Base-by-base conservation (phyloP, 2,797 vertebrate genomes). In the Protosalanx chinensis region DNA sequence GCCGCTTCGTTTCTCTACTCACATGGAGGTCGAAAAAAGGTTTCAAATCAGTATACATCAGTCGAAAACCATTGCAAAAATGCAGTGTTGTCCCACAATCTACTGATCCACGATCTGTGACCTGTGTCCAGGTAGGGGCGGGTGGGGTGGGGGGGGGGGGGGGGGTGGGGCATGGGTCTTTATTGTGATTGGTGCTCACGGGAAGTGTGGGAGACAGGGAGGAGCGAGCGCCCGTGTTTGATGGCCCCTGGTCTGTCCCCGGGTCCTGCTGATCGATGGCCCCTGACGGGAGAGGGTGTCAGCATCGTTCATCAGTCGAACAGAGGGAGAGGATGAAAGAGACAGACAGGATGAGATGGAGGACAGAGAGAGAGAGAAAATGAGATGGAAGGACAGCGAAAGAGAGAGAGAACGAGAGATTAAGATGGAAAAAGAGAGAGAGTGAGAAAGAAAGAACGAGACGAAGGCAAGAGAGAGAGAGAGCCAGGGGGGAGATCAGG, bases 361-460 rank as follows among this genome's bases (percentile, higher is more conserved):
- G 20, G 57, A 60, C 2, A 6, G 46, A 49, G 46, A 15, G 5
- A 10, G 46, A 49, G 46, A 49, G 46, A 49, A 7, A 49, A 15
- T 80, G 82, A 82, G 79, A 72, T 78, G 63, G 72, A 62, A 77
- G 72, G 46, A 64, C 59, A 27, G 58, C 18, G 27, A 4, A 1
- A 13, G 27, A 29, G 2, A 1, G 10, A 23, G 27, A 1, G 7
- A 3, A 23, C 23, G 23, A 27, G 23, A 12, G 58, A 60, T 4
- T 35, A 4, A 35, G 33, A 4, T 35, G 33, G 46, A 18, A 15
- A 53, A 15, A 53, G 49, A 29, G 58, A 81, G 79, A 72, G 79
- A 64, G 70, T 56, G 79, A 75, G 46, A 63, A 60, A 68, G 69
- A 58, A 27, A 27, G 23, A 27, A 27, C 23, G 70, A 77, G 68